Conservation (phyloP, 2,888 invertebrate genomes). For the Synergus japonicus region DNA sequence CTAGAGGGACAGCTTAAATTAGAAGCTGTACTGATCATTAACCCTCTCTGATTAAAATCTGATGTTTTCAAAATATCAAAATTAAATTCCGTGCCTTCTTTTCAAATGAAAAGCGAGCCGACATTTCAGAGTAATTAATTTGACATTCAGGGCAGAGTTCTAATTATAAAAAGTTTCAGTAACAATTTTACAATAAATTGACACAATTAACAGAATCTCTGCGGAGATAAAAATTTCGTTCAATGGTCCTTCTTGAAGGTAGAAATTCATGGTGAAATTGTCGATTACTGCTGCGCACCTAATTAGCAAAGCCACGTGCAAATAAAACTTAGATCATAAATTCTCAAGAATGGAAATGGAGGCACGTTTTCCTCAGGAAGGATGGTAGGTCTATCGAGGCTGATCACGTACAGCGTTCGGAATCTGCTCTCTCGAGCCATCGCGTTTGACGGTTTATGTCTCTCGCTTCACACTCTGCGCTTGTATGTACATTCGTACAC, state of each 20-base stretch:
- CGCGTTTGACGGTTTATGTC: conserved; percentile 70
- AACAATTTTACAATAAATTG: too few relatives aligned
- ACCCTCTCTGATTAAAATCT: conserved; percentile 6
- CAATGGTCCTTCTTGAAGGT: too few relatives aligned
- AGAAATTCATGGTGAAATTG: neutral
- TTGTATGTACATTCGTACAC: conserved; percentile 56
- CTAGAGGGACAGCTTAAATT: neutral
- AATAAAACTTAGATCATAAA: conserved; percentile 65
- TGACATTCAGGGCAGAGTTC: neutral
- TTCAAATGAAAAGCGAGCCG: neutral
- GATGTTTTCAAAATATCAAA: neutral
- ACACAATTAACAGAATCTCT: too few relatives aligned
- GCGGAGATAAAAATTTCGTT: too few relatives aligned
- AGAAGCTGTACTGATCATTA: neutral
- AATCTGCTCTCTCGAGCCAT: conserved; percentile 64
- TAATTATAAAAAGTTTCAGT: neutral
- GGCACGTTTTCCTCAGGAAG: conserved; percentile 58
- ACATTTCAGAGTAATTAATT: neutral
- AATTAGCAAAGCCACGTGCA: conserved; percentile 60
- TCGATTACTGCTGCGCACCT: conserved; percentile 39
- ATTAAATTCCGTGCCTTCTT: neutral
- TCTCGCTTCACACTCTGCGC: conserved; percentile 58
- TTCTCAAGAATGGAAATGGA: conserved; percentile 63
- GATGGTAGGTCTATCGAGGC: conserved; percentile 56
- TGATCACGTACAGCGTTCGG: conserved; percentile 66